Evolutionary conservation across 2,888 invertebrate species (phyloP).

Genomic region (Urechis unicinctus): DNA sequence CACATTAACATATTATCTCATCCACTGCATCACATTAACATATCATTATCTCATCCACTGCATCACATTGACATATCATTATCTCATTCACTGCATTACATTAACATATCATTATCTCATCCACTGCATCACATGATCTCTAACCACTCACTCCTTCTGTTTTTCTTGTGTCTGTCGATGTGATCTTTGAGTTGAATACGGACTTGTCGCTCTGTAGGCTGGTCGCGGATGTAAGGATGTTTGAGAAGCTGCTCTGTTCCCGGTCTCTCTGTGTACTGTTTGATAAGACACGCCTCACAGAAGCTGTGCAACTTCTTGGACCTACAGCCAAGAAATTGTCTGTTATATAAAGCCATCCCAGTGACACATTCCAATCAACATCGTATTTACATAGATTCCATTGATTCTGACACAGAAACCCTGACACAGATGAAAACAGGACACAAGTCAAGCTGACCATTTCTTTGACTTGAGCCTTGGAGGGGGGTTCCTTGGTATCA

Average conservation of each 20-base stretch:
- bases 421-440: too few species aligned
- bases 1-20: slow-evolving; percentile 25
- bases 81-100: too few species aligned
- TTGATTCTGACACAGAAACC: too few species aligned
- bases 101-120: too few species aligned
- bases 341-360: too few species aligned
- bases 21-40: slow-evolving; percentile 27
- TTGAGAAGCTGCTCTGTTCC: slow-evolving; percentile 96
- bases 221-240: slow-evolving; percentile 96
- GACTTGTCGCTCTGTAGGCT: slow-evolving; percentile 96
- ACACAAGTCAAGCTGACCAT: slow-evolving; percentile 58
- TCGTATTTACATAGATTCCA: too few species aligned
- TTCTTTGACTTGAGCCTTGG: slow-evolving; percentile 92
- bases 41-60: not conserved
- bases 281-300: slow-evolving; percentile 95
- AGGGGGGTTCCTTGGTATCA: slow-evolving; percentile 96
- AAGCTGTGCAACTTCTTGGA: slow-evolving; percentile 79
- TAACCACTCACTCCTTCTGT: slow-evolving; percentile 21
- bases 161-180: slow-evolving; percentile 69
- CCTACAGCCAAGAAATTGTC: slow-evolving; percentile 36
- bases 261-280: slow-evolving; percentile 97
- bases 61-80: too few species aligned
- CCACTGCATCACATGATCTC: too few species aligned
- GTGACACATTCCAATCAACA: too few species aligned
- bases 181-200: slow-evolving; percentile 98